phyloP scores from a whole-genome alignment of 2,113 vertebrate species.

The Fukomys damarensis region DNA sequence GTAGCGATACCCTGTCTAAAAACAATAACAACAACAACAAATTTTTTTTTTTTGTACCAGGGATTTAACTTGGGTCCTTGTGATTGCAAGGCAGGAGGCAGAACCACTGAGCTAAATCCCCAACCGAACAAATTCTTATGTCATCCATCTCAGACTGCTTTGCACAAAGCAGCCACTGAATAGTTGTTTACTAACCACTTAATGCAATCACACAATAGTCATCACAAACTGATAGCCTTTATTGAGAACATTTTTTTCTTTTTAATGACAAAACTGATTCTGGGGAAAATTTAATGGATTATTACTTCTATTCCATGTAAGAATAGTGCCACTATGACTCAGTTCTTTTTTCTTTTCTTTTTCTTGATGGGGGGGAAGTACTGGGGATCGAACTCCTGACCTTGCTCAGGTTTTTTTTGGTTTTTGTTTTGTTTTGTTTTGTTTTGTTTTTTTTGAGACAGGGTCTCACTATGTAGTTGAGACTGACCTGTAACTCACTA shows the following conservation, averaged over 20 bases:
- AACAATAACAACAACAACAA: not conserved
- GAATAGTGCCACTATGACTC: constrained; percentile 54
- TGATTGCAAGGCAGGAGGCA: too few species aligned
- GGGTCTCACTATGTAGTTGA: too few species aligned
- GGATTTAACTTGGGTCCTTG: too few species aligned
- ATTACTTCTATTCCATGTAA: constrained; percentile 24
- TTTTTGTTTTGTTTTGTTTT: too few species aligned
- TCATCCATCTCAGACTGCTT: not conserved
- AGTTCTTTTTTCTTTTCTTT: too few species aligned
- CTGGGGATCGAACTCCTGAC: too few species aligned
- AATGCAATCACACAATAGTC: not conserved
- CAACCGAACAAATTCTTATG: not conserved
- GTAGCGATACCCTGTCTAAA: not conserved
- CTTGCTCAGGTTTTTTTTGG: too few species aligned
- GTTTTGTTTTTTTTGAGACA: too few species aligned
- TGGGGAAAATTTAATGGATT: not conserved
- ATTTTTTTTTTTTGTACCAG: too few species aligned
- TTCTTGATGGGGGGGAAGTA: too few species aligned
- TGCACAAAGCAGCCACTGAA: not conserved
- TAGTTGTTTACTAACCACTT: not conserved
- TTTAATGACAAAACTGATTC: not conserved
- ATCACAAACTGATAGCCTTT: not conserved
- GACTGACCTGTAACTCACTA: too few species aligned
- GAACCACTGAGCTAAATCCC: too few species aligned
- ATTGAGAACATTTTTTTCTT: not conserved